Evolutionary conservation across 2,113 vertebrate species (phyloP).

Genomic region (Gnathonemus echidnorhynchus): DNA sequence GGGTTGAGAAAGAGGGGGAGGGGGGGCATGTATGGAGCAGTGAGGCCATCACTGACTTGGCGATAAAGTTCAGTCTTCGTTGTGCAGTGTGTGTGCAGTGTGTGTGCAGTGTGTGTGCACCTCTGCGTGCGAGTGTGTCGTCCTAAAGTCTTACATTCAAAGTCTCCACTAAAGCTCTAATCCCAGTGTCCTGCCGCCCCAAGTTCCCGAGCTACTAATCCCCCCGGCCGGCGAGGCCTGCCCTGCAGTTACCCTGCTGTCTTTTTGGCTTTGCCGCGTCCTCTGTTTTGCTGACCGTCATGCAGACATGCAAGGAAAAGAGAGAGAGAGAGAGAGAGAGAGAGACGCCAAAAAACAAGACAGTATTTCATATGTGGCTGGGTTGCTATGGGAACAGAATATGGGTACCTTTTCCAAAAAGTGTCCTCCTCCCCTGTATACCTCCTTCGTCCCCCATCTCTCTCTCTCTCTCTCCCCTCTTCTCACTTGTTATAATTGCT

Average conservation of each 20-base stretch:
- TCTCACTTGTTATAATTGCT: constrained; percentile 16
- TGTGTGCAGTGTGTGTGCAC: constrained; percentile 20
- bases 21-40: background rate
- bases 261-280: background rate
- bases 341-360: constrained; percentile 44
- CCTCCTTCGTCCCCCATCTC: constrained; percentile 26
- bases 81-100: constrained; percentile 19
- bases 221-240: background rate
- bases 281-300: background rate
- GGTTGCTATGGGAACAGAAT: constrained; percentile 75
- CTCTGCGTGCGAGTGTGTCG: background rate
- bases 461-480: constrained; percentile 27
- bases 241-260: background rate
- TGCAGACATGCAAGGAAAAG: constrained; percentile 15
- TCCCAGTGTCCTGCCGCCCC: background rate
- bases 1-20: constrained; percentile 25
- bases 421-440: constrained; percentile 54
- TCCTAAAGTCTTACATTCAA: background rate
- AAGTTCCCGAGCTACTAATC: background rate
- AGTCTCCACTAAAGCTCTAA: background rate
- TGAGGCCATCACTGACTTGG: constrained; percentile 42
- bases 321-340: constrained; percentile 34
- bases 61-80: constrained; percentile 48
- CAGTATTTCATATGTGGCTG: constrained; percentile 66
- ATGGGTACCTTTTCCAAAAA: constrained; percentile 62